A percentile compares a stretch with the other conserved stretches of the same genome.
These are phyloP conservation scores for Carcharodon carcharias DNA, from an alignment of 2,797 vertebrate species.

Conservation along the genomic window DNA sequence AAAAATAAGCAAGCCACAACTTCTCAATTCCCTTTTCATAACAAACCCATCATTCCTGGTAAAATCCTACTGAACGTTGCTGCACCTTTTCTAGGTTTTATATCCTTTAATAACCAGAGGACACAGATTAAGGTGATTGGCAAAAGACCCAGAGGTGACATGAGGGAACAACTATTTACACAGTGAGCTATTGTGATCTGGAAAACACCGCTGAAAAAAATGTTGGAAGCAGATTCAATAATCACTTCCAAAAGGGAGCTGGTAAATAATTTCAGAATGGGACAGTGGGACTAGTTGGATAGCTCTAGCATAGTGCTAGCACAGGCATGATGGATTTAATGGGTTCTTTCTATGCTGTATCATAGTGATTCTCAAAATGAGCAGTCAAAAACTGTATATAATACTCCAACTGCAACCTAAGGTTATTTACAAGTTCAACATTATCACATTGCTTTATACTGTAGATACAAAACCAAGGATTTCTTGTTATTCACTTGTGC, in stretches of 20 bases:
- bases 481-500: background rate
- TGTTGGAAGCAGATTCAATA: background rate
- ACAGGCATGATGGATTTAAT: background rate
- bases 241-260: background rate
- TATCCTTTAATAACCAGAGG: background rate
- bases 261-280: background rate
- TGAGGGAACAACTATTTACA: background rate
- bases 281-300: background rate
- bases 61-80: background rate
- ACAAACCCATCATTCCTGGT: background rate
- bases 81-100: background rate
- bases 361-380: background rate
- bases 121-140: background rate
- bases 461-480: background rate
- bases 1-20: background rate
- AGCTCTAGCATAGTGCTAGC: background rate
- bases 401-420: background rate
- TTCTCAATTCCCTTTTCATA: background rate
- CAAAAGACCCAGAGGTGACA: background rate
- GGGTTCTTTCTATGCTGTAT: background rate
- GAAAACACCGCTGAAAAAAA: background rate
- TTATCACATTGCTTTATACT: background rate
- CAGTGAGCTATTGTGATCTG: too few species aligned
- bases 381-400: background rate
- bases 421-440: background rate